A percentile compares a stretch with the other conserved stretches of the same genome.
phyloP scores from a whole-genome alignment of 2,888 invertebrate species.

The Drosophila formosana region DNA sequence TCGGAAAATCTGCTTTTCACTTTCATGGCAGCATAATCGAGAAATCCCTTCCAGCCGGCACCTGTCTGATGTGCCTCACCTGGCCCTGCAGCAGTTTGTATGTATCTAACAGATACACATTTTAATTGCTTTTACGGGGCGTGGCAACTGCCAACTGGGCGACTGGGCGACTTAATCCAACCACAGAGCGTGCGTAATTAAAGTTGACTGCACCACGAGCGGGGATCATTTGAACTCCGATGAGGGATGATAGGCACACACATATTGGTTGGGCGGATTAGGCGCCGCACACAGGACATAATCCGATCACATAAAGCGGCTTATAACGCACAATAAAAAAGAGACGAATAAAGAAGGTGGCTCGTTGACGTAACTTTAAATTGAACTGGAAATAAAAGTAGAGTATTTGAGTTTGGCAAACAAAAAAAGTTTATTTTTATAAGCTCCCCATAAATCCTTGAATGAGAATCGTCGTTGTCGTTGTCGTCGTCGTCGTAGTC shows the following conservation, averaged over 20 bases:
- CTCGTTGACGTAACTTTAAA: constrained; percentile 63
- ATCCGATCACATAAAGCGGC: constrained; percentile 80
- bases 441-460: constrained; percentile 40
- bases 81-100: constrained; percentile 10
- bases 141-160: constrained; percentile 30
- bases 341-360: constrained; percentile 24
- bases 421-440: constrained; percentile 46
- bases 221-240: constrained; percentile 59
- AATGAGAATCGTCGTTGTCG: constrained; percentile 36
- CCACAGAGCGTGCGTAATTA: constrained; percentile 67
- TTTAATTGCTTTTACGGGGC: constrained; percentile 69
- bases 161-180: constrained; percentile 62
- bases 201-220: constrained; percentile 64
- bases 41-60: constrained; percentile 19
- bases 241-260: constrained; percentile 23
- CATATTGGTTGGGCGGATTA: constrained; percentile 54
- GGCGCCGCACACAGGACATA: constrained; percentile 74
- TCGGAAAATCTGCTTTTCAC: constrained; percentile 63
- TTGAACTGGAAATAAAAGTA: constrained; percentile 36
- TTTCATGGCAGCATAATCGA: constrained; percentile 35
- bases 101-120: constrained; percentile 60
- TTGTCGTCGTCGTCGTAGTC: no score
- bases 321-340: constrained; percentile 63
- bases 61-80: constrained; percentile 21
- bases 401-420: constrained; percentile 28